Evolutionary conservation across 2,888 invertebrate genomes (phyloP).

Genomic region (Mantis religiosa): DNA sequence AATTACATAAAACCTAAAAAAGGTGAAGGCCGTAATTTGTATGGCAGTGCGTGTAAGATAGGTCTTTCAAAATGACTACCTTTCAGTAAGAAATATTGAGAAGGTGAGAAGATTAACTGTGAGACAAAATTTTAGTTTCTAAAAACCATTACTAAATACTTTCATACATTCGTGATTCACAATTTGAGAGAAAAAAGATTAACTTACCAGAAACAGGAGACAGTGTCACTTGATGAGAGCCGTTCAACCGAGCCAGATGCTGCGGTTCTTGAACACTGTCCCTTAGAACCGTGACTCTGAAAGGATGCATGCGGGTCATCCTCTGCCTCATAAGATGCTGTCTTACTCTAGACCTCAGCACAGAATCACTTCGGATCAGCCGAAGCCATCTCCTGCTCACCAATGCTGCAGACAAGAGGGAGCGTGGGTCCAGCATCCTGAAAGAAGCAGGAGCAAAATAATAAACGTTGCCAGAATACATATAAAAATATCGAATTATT

Average conservation of each 20-base stretch:
- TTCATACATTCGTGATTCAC: too few species aligned
- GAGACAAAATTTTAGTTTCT: too few species aligned
- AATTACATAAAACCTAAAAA: too few species aligned
- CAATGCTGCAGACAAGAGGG: constrained; percentile 16
- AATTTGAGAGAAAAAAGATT: too few species aligned
- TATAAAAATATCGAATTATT: too few species aligned
- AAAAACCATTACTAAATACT: too few species aligned
- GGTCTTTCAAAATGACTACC: too few species aligned
- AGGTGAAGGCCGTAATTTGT: too few species aligned
- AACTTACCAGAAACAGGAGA: not conserved
- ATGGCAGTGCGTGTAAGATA: too few species aligned
- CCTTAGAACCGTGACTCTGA: not conserved
- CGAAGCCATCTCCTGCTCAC: constrained; percentile 19
- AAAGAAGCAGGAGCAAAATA: not conserved
- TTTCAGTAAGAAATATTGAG: too few species aligned
- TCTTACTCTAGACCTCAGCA: not conserved
- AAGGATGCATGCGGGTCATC: not conserved
- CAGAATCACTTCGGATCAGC: constrained; percentile 6
- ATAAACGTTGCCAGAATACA: not conserved
- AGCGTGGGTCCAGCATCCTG: constrained; percentile 15
- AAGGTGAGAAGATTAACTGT: too few species aligned
- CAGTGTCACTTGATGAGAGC: not conserved
- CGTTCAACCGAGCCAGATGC: not conserved
- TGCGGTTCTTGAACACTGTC: not conserved
- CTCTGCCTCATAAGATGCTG: constrained; percentile 1